Percentiles rank a stretch among this genome's conserved stretches.
Evolutionary conservation across 2,797 vertebrate species (phyloP).

Genomic region (Cichlasoma orientale): DNA sequence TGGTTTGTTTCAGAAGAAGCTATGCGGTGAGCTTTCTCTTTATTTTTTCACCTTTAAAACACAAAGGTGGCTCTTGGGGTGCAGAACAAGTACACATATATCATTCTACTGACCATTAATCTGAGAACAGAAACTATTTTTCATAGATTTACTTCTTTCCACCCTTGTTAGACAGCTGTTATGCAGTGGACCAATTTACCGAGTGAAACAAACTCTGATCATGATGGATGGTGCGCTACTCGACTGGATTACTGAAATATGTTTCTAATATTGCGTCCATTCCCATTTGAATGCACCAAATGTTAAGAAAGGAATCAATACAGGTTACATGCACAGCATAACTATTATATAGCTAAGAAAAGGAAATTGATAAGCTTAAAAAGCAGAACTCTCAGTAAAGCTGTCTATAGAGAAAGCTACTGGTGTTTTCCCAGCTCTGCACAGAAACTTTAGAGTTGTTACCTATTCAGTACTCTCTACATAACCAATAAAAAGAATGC

Average conservation of each 20-base stretch:
- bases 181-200: background rate
- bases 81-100: background rate
- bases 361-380: background rate
- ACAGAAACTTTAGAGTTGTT: background rate
- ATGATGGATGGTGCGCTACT: background rate
- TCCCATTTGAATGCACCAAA: background rate
- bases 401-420: background rate
- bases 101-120: background rate
- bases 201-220: background rate
- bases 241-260: background rate
- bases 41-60: background rate
- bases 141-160: fast-evolving
- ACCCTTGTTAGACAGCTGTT: fast-evolving
- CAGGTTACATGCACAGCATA: background rate
- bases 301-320: background rate
- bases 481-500: background rate
- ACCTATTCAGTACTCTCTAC: background rate
- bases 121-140: background rate
- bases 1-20: background rate
- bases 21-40: background rate
- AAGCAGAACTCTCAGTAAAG: background rate
- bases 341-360: background rate
- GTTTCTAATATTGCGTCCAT: background rate
- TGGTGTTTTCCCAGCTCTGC: background rate
- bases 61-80: background rate